Base-by-base conservation (phyloP, 2,797 vertebrate genomes). In the Hipposideros larvatus region DNA sequence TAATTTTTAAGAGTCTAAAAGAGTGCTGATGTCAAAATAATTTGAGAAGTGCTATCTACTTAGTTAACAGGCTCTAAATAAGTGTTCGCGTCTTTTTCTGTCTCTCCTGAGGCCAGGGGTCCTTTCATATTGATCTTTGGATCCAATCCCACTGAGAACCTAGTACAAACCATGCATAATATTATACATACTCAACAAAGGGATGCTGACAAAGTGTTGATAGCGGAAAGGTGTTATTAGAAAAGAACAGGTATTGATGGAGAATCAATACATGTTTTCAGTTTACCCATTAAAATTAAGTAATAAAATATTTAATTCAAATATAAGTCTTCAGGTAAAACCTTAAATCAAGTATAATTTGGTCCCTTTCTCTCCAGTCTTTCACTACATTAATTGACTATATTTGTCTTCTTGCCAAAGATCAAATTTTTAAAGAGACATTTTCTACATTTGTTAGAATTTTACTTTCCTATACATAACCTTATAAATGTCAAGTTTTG, bases 221-320 rank as follows among this genome's bases (percentile, higher is more conserved):
- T 8, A 61, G 11, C 21, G 66, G 7, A 48, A 37, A 91, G 46
- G 21, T 71, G 55, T 31, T 57, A 80, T n/a, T n/a, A n/a, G n/a
- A n/a, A n/a, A n/a, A n/a, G n/a, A n/a, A n/a, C n/a, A n/a, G n/a
- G n/a, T n/a, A n/a, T n/a, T n/a, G n/a, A n/a, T n/a, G n/a, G n/a
- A n/a, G n/a, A n/a, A n/a, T n/a, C n/a, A n/a, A n/a, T n/a, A n/a
- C n/a, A n/a, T n/a, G n/a, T n/a, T n/a, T n/a, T n/a, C n/a, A n/a
- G n/a, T n/a, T n/a, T n/a, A 71, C 18, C 22, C n/a, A n/a, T 61
- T 84, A 88, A 74, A 85, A 84, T 77, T 90, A 83, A 92, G 26
- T 65, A 75, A 86, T 61, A 31, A 84, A 91, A 87, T 77, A 91
- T 15, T 83, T 66, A 65, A 80, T 74, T 78, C n/a, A 87, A 84